Evolutionary conservation across 2,797 vertebrate genomes (phyloP).

Genomic region (Sebastiscus albofasciatus): DNA sequence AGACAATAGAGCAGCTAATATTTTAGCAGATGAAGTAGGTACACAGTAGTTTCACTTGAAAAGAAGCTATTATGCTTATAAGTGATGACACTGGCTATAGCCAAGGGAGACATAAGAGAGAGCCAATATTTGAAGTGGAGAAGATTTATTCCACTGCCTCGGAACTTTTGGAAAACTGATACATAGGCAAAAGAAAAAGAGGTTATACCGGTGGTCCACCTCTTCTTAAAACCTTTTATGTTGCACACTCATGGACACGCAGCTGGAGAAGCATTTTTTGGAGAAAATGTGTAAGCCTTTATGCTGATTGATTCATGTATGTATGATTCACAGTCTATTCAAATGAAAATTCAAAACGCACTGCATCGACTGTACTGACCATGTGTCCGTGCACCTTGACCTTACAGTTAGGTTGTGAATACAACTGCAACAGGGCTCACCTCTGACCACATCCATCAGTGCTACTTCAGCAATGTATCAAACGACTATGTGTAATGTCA

Average conservation of each 20-base stretch:
- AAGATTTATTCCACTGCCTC: not conserved
- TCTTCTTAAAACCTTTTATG: not conserved
- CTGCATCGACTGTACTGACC: not conserved
- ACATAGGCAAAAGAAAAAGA: not conserved
- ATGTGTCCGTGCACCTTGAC: not conserved
- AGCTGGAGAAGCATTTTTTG: not conserved
- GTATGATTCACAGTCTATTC: not conserved
- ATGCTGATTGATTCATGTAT: not conserved
- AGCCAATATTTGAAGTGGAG: not conserved
- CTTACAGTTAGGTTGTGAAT: not conserved
- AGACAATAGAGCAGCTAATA: slow-evolving; percentile 4
- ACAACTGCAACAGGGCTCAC: not conserved
- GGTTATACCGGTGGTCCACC: not conserved
- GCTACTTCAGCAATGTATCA: not conserved
- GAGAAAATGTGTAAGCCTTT: not conserved
- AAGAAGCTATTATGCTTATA: not conserved
- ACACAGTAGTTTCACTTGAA: not conserved
- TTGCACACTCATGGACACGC: not conserved
- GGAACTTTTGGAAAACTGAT: not conserved
- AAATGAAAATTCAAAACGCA: not conserved
- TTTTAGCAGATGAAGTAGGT: not conserved
- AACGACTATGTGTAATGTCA: not conserved
- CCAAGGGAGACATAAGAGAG: not conserved
- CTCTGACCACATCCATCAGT: not conserved
- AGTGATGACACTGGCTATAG: not conserved